Evolutionary conservation across 2,113 vertebrate genomes (phyloP), one percentile per base, ranked within the genome.

Genomic region (Apistogramma diplotaenia): DNA sequence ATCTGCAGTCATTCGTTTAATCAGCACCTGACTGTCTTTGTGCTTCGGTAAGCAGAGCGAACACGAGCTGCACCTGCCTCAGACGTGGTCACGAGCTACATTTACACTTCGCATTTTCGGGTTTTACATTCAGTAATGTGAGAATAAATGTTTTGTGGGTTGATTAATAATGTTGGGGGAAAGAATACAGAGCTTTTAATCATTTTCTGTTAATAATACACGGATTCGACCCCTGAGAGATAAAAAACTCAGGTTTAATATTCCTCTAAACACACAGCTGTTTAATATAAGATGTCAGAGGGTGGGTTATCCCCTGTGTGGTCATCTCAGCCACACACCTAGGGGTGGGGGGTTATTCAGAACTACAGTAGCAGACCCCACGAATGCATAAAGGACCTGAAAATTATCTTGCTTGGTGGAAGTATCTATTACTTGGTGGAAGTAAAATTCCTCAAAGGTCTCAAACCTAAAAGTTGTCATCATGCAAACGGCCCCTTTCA

Each of bases 321-420:
- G 11, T 43, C 60, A 9, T 65, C 35, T 3, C 21, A 10, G 23
- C 35, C 60, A 65, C 60, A 65, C 35, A 40, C 21, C 8, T 37
- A 12, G 40, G 35, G 21, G 35, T 65, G 13, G 23, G 25, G 21
- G 35, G 0, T 25, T 19, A 49, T 16, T 25, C 0, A 65, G 25
- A 65, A 3, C 61, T 11, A 27, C 61, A 27, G 21, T 6, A 65
- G 15, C 21, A 46, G 37, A 65, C 2, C 1, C 0, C 2, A 0
- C 25, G 21, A 46, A 40, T 46, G 46, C 62, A 67, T 49, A 49
- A 46, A 46, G 3, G 16, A 67, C 27, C 27, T 67, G 62, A 67
- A 49, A 49, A 49, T 27, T 0, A 67, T 40, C n/a, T n/a, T n/a
- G 27, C 37, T 46, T 46, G 37, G 37, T 23, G 27, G 61, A 67